A percentile compares a stretch with the other conserved stretches of the same genome.
phyloP scores from a whole-genome alignment of 2,888 invertebrate species.

The Polydrusus tereticollis region DNA sequence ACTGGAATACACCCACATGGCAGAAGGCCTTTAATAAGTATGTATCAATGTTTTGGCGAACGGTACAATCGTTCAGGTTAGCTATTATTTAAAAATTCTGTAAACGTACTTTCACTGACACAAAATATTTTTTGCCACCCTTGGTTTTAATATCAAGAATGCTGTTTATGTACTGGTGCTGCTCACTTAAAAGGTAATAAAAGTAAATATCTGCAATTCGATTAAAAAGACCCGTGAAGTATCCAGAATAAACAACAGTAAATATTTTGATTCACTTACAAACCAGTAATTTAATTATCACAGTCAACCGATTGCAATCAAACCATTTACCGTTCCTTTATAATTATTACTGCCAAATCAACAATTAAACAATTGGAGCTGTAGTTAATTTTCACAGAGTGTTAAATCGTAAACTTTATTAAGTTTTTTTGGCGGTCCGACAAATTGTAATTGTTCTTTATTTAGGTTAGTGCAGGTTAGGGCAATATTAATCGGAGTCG shows the following conservation, averaged over 20 bases:
- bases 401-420: slow-evolving; percentile 3
- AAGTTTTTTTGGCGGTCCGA: neutral
- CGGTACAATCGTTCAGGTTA: no score
- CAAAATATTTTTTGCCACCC: neutral
- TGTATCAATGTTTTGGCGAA: no score
- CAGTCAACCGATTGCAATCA: neutral
- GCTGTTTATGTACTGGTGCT: neutral
- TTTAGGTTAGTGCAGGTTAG: no score
- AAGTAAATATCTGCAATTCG: neutral
- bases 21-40: no score
- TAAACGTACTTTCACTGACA: neutral
- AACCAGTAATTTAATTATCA: slow-evolving; percentile 18
- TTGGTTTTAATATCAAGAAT: neutral
- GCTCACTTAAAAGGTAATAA: neutral
- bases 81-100: neutral
- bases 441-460: neutral
- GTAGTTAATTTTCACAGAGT: neutral
- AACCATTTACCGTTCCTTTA: slow-evolving; percentile 6
- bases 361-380: neutral
- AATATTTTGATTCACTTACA: neutral
- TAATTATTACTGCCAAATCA: slow-evolving; percentile 10
- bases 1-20: no score
- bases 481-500: no score
- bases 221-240: neutral
- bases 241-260: neutral